Conservation (phyloP, 1,140 invertebrate genomes). For the Oedothorax gibbosus region DNA sequence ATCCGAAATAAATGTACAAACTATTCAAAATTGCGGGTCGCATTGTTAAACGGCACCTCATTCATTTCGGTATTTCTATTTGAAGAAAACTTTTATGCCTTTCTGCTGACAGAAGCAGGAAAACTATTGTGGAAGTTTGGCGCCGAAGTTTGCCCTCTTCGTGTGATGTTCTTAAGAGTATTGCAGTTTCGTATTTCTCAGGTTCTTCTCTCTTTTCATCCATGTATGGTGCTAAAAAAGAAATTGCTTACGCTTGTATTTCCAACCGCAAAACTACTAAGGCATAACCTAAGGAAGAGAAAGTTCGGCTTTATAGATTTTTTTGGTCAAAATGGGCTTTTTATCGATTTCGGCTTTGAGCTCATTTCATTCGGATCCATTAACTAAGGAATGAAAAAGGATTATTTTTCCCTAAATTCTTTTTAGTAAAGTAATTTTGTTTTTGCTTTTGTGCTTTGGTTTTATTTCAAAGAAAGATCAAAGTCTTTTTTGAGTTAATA, state of each 20-base stretch:
- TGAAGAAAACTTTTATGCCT: no score
- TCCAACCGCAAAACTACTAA: conserved; percentile 26
- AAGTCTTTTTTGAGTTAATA: no score
- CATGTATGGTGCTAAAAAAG: neutral
- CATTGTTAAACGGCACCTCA: neutral
- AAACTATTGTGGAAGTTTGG: no score
- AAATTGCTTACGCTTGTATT: conserved; percentile 32
- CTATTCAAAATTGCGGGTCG: neutral
- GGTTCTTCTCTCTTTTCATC: conserved; percentile 1
- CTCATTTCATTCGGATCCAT: conserved; percentile 38
- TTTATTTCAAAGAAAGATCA: no score
- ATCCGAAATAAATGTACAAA: no score
- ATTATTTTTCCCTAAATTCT: conserved; percentile 29
- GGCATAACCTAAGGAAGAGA: conserved; percentile 8
- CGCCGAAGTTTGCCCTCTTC: neutral
- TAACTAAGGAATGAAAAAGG: conserved; percentile 28
- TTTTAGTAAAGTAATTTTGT: neutral
- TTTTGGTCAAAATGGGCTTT: conserved; percentile 20
- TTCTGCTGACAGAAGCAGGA: no score
- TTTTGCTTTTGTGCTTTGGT: no score
- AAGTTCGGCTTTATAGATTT: conserved; percentile 43
- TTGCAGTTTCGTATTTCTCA: conserved; percentile 8
- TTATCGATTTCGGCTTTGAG: conserved; percentile 39
- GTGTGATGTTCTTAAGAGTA: neutral
- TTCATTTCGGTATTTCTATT: no score